Conservation (phyloP, 2,797 vertebrate species). For the Acanthurus leucopareius region DNA sequence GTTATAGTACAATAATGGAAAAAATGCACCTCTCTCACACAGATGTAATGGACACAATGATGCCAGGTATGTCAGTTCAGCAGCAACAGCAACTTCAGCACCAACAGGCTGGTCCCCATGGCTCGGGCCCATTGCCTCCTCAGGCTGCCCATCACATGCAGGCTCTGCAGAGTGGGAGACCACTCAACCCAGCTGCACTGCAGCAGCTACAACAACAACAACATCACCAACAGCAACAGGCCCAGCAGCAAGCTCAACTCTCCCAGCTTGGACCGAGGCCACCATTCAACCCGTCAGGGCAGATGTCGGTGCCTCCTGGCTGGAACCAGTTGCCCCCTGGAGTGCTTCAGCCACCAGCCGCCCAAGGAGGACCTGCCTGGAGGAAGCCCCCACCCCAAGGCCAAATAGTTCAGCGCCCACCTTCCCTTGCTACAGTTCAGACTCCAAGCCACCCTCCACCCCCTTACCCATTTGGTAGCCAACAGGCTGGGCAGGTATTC, state of each 20-base stretch:
- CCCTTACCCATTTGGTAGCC: conserved; percentile 98
- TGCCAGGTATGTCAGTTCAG: conserved; percentile 91
- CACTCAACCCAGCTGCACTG: conserved; percentile 90
- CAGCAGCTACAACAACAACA: conserved; percentile 92
- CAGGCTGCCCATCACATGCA: conserved; percentile 95
- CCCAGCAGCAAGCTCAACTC: conserved; percentile 85
- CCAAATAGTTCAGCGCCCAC: conserved; percentile 92
- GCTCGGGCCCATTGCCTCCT: conserved; percentile 88
- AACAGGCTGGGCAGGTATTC: conserved; percentile 94
- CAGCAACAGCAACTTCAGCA: conserved; percentile 87
- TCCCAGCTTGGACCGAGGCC: conserved; percentile 89
- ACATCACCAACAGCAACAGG: conserved; percentile 89
- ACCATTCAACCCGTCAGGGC: conserved; percentile 92
- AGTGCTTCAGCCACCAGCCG: conserved; percentile 90
- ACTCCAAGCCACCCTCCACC: conserved; percentile 98
- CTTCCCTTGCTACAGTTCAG: conserved; percentile 94
- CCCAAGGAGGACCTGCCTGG: conserved; percentile 92
- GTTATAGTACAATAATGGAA: background rate
- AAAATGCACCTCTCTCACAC: conserved; percentile 14
- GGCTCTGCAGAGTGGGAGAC: conserved; percentile 90
- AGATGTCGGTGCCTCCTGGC: conserved; percentile 93
- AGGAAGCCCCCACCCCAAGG: conserved; percentile 93
- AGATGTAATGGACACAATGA: conserved; percentile 95
- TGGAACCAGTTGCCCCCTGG: conserved; percentile 96
- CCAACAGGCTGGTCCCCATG: conserved; percentile 87